A percentile compares a stretch with the other conserved stretches of the same genome.
phyloP scores from a whole-genome alignment of 2,797 vertebrate genomes.

The Parauchenoglanis punctatus region DNA sequence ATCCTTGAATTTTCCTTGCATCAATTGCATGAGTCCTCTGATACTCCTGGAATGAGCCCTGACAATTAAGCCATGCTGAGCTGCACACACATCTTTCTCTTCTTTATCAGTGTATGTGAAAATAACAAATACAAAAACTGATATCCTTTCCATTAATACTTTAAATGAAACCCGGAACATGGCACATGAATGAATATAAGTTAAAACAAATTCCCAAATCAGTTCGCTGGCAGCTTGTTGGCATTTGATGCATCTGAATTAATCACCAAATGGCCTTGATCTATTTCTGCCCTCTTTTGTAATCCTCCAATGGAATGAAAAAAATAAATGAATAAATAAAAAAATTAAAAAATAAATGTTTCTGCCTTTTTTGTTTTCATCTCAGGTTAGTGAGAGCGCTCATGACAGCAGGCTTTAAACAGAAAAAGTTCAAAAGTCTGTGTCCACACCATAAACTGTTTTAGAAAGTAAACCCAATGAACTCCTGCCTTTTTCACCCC shows the following conservation, averaged over 20 bases:
- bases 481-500: not conserved
- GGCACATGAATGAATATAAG: slow-evolving; percentile 18
- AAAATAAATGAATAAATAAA: not conserved
- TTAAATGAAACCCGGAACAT: slow-evolving; percentile 33
- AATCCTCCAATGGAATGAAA: not conserved
- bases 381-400: not conserved
- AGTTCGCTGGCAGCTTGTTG: slow-evolving; percentile 12
- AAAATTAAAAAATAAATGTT: not conserved
- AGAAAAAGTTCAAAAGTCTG: not conserved
- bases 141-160: not conserved
- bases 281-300: slow-evolving; percentile 39
- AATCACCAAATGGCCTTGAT: slow-evolving; percentile 49
- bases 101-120: slow-evolving; percentile 8
- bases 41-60: slow-evolving; percentile 41
- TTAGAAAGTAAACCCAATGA: slow-evolving; percentile 9
- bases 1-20: slow-evolving; percentile 44
- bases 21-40: slow-evolving; percentile 52
- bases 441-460: not conserved
- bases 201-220: slow-evolving; percentile 41
- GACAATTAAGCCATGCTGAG: slow-evolving; percentile 48
- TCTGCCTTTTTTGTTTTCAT: not conserved
- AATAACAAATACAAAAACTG: not conserved
- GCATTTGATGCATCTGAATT: slow-evolving; percentile 62
- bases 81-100: slow-evolving; percentile 44
- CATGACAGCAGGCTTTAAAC: not conserved